A percentile compares a stretch with the other conserved stretches of the same genome.
Conservation (phyloP, 2,113 vertebrate species). For the Nettapus auritus region DNA sequence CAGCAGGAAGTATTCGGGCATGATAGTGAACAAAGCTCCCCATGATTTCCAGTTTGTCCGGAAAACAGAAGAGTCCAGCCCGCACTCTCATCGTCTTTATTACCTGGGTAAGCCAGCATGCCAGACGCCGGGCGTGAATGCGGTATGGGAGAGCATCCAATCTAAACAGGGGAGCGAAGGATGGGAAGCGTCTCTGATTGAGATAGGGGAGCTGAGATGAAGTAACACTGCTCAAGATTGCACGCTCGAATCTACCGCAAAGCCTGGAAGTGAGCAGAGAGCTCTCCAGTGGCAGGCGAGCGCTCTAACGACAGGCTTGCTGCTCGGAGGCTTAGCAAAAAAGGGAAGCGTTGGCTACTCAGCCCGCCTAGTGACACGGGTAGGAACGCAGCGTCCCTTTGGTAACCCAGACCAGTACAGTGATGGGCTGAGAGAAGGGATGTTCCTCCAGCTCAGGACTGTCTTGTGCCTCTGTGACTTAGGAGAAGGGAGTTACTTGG, state of each 20-base stretch:
- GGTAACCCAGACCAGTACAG: not conserved
- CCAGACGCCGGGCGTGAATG: fast-evolving
- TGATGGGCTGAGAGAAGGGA: not conserved
- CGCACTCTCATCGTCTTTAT: slow-evolving; percentile 92
- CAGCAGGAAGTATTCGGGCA: slow-evolving; percentile 93
- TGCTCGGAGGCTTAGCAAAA: not conserved
- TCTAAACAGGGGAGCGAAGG: not conserved
- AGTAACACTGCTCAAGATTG: not conserved
- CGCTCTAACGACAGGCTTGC: not conserved
- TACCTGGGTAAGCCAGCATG: slow-evolving; percentile 85
- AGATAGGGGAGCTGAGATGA: not conserved
- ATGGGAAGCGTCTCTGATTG: not conserved
- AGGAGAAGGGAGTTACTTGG: not conserved
- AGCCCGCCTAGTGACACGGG: not conserved
- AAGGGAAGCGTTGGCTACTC: not conserved
- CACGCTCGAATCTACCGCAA: fast-evolving
- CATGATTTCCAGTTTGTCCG: slow-evolving; percentile 94
- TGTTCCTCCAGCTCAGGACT: not conserved
- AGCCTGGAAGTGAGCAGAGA: not conserved
- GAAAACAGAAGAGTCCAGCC: slow-evolving; percentile 86
- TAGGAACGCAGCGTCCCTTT: not conserved
- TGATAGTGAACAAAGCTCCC: slow-evolving; percentile 91
- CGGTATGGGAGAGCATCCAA: not conserved
- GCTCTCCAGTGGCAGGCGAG: not conserved
- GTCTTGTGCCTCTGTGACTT: not conserved